Evolutionary conservation across 1,140 invertebrate species (phyloP), one percentile per base, ranked within the genome.

Genomic region (Nasonia vitripennis): DNA sequence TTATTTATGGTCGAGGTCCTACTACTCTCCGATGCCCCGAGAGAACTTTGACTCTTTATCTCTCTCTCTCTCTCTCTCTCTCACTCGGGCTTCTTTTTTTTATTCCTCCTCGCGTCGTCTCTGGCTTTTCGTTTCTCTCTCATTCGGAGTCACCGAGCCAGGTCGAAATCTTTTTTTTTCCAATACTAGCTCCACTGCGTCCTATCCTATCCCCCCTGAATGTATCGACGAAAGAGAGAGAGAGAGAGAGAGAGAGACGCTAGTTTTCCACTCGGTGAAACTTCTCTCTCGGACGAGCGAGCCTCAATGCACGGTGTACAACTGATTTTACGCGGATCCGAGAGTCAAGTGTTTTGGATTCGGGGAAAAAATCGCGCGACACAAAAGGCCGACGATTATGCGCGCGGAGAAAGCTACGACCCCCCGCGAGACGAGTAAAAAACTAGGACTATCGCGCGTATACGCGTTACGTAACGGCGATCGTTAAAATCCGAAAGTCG

Each of bases 1-100:
- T 92, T 93, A 93, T 93, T 93, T 93, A 93, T 90, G 90, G 85
- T 89, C 84, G 31, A 88, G 87, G 88, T 78, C 83, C 88, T 20
- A 10, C 27, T 51, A 20, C 51, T 86, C 86, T 81, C 41, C 73
- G 86, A 89, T 89, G 86, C 88, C 85, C 87, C 87, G 88, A 91
- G 87, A 91, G 87, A 88, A 89, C 85, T 87, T 81, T 83, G 85
- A 86, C 81, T 87, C 83, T 81, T 77, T 89, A 81, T 85, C 84
- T 83, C 34, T 62, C 12, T 12, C 51, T 73, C 48, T 55, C 48
- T 51, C 23, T 85, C 84, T 83, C 34, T 62, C 62, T 31, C 37
- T 78, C 51, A 7, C 45, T 81, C 75, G 27, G 37, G 55, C 45
- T 79, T 23, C 31, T 51, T 34, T 71, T 71, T 71, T 71, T 23